Base-by-base conservation (phyloP, 2,888 invertebrate species). In the Pristionchus maxplancki region DNA sequence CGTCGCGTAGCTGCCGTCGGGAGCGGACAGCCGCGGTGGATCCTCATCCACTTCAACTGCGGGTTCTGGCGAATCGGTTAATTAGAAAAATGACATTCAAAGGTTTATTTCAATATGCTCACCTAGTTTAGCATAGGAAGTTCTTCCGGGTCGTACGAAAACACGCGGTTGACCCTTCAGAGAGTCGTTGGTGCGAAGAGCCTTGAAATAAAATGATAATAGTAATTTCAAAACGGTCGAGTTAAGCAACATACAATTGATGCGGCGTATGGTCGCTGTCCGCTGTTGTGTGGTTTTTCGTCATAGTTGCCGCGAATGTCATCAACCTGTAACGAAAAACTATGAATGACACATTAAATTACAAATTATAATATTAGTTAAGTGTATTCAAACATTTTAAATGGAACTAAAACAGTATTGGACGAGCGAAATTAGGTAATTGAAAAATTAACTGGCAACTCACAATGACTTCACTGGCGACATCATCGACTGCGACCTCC, bases 401-500 rank as follows among this genome's bases (percentile, higher is more conserved):
- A 20, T 58, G 24, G 6, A 3, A 24, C 9, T 58, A n/a, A 20
- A 58, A 58, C 20, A 24, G 9, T 9, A 58, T 9, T 24, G 1
- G n/a, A 58, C 0, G 58, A 9, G 3, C 34, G 44, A 44, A 44
- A 11, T 5, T 13, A n/a, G n/a, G 24, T 24, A 78, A 40, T 44
- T 0, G 5, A n/a, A 4, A 44, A 24, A 37, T 20, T n/a, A 40
- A n/a, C n/a, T n/a, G 2, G n/a, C 15, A 40, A 64, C 85, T 85
- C 31, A 85, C 85, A 64, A 85, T 40, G 62, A 85, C 44, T 85
- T 85, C 85, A 9, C 20, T 24, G 44, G 85, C 85, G 24, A 85
- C 64, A 15, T 85, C 64, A 40, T 64, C 85, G 6, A 85, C 85
- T 1, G 31, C 34, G 53, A 53, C 44, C 20, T 53, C 53, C 53